These are phyloP conservation scores for Stomatorhinus walkeri DNA, from an alignment of 2,797 vertebrate genomes.

Conservation along the genomic window DNA sequence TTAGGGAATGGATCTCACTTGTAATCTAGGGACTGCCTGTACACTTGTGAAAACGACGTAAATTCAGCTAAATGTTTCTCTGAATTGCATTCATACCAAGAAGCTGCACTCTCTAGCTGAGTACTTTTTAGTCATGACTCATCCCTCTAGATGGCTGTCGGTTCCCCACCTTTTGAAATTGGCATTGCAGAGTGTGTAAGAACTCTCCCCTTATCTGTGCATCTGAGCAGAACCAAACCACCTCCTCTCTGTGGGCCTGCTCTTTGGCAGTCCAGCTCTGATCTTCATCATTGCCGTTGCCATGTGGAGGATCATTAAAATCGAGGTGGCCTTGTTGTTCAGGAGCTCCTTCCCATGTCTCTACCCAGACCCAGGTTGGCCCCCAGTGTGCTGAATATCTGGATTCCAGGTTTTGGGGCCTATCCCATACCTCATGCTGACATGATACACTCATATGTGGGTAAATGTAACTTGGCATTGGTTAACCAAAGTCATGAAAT, in stretches of 20 bases:
- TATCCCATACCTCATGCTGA: background rate
- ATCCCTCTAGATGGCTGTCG: background rate
- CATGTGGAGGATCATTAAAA: constrained; percentile 70
- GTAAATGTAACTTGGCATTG: background rate
- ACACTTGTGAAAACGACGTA: background rate
- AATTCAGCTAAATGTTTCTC: background rate
- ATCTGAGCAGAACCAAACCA: constrained; percentile 55
- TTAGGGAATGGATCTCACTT: background rate
- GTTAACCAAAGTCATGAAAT: background rate
- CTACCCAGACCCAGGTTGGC: constrained; percentile 62
- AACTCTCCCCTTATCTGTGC: background rate
- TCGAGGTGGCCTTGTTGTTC: constrained; percentile 78
- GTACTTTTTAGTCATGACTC: background rate
- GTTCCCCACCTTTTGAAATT: background rate
- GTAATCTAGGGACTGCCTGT: background rate
- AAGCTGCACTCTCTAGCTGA: background rate
- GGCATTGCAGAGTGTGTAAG: too few relatives aligned
- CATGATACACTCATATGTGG: background rate
- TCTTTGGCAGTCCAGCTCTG: constrained; percentile 45
- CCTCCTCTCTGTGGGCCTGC: constrained; percentile 48
- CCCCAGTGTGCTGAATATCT: background rate
- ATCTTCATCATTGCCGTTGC: constrained; percentile 50
- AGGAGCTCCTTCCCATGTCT: constrained; percentile 55
- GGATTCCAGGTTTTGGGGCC: background rate
- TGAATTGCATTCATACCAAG: background rate